phyloP scores from a whole-genome alignment of 35 echinoderm and acorn worm species.

The Apostichopus japonicus region DNA sequence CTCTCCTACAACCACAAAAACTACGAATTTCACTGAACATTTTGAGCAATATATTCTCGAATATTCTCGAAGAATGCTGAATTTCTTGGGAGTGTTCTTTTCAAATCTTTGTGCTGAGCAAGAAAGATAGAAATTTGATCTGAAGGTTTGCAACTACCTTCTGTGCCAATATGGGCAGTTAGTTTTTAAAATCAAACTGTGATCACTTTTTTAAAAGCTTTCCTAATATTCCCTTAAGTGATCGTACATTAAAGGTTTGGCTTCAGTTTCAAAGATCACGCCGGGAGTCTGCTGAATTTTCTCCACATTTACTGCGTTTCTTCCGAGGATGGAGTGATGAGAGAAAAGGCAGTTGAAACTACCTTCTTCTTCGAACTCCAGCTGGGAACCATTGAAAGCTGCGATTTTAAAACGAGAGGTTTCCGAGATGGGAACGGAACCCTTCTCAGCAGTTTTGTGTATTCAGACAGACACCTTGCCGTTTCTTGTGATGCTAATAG shows the following conservation, averaged over 20 bases:
- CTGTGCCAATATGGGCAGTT: constrained; percentile 8
- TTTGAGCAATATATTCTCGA: no score
- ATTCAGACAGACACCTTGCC: constrained; percentile 25
- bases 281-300: neutral
- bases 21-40: no score
- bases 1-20: no score
- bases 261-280: constrained; percentile 31
- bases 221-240: constrained; percentile 24
- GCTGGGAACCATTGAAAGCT: constrained; percentile 4
- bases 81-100: neutral
- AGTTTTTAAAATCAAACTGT: constrained; percentile 55
- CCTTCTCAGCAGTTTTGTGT: neutral
- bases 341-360: neutral
- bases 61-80: neutral
- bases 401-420: neutral
- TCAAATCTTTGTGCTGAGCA: neutral
- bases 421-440: constrained; percentile 21
- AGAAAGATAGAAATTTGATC: constrained; percentile 33
- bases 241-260: constrained; percentile 28
- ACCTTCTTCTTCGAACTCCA: constrained; percentile 17
- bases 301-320: neutral
- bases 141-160: neutral
- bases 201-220: constrained; percentile 36
- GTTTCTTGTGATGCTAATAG: neutral
- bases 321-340: constrained; percentile 14